phyloP scores from a whole-genome alignment of 2,797 vertebrate genomes.

The Molossus alvarezi region DNA sequence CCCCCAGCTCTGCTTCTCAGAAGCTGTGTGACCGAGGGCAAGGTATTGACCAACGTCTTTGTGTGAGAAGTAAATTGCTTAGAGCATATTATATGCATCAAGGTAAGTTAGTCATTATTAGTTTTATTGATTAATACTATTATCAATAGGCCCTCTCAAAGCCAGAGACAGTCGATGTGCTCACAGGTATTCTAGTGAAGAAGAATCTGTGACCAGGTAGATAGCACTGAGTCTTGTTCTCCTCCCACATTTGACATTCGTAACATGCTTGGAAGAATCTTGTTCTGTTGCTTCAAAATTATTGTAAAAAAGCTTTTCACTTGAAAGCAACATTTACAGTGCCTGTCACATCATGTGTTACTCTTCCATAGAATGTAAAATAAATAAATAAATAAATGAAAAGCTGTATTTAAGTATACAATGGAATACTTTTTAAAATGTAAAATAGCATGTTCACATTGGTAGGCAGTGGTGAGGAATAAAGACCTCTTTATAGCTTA shows the following conservation, averaged over 20 bases:
- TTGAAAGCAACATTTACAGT: neutral
- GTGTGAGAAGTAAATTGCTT: rapidly evolving
- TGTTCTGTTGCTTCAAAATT: neutral
- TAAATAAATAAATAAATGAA: neutral
- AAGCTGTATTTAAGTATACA: neutral
- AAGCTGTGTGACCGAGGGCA: rapidly evolving
- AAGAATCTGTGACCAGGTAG: neutral
- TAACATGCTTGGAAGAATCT: neutral
- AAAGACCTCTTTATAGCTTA: neutral
- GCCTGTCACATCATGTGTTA: neutral
- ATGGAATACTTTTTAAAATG: neutral
- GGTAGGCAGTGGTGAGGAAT: neutral
- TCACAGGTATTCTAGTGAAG: neutral
- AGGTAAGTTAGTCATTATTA: neutral
- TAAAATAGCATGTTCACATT: neutral
- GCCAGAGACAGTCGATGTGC: neutral
- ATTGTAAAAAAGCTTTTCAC: neutral
- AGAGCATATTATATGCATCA: neutral
- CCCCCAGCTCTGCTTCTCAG: neutral
- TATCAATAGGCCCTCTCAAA: neutral
- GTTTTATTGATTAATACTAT: neutral
- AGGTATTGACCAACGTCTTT: no score
- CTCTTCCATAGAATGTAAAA: neutral
- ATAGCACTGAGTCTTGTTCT: neutral
- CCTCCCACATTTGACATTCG: neutral